phyloP scores from a whole-genome alignment of 2,113 vertebrate species.

The Nematolebias whitei region DNA sequence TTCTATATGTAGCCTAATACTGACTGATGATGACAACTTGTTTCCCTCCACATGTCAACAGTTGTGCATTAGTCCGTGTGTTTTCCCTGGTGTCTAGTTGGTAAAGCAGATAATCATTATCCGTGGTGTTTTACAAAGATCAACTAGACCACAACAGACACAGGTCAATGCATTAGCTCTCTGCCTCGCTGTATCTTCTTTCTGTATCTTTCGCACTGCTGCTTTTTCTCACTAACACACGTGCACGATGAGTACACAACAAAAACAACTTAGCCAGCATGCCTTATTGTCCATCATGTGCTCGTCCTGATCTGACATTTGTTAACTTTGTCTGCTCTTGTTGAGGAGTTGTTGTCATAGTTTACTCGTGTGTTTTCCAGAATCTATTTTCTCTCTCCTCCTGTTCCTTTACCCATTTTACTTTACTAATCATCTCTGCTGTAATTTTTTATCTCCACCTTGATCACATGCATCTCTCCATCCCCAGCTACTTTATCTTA shows the following conservation, averaged over 20 bases:
- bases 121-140: constrained; percentile 52
- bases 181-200: constrained; percentile 12
- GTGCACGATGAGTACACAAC: background rate
- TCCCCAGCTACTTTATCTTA: constrained; percentile 57
- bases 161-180: constrained; percentile 56
- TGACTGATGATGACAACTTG: constrained; percentile 46
- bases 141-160: constrained; percentile 42
- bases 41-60: constrained; percentile 9
- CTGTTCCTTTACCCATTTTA: constrained; percentile 9
- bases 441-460: constrained; percentile 40
- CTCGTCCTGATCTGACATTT: constrained; percentile 5
- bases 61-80: constrained; percentile 20
- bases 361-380: constrained; percentile 9
- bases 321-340: constrained; percentile 14
- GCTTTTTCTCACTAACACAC: background rate
- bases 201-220: constrained; percentile 15
- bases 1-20: constrained; percentile 29
- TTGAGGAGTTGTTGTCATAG: constrained; percentile 17
- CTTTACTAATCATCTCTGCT: constrained; percentile 58
- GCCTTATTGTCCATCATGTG: constrained; percentile 6
- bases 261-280: constrained; percentile 32
- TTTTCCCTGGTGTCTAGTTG: constrained; percentile 45
- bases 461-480: constrained; percentile 51
- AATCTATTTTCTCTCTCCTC: constrained; percentile 21
- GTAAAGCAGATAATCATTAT: constrained; percentile 57